Evolutionary conservation across 2,797 vertebrate species (phyloP).

Genomic region (Acrocephalus scirpaceus): DNA sequence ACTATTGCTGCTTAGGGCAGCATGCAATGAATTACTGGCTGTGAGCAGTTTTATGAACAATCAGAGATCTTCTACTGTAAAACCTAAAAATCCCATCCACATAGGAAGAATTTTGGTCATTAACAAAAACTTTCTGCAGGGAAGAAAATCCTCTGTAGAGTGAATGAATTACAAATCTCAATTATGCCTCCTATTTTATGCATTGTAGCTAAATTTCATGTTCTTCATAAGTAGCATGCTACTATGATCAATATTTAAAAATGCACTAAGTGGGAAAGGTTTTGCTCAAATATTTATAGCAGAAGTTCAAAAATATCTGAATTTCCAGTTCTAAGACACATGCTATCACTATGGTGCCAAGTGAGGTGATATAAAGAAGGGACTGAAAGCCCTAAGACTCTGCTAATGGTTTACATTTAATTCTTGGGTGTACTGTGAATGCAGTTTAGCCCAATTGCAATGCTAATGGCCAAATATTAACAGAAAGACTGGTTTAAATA

Average conservation of each 20-base stretch:
- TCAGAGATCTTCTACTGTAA: not conserved
- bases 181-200: not conserved
- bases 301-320: not conserved
- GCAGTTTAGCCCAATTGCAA: not conserved
- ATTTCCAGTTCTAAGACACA: not conserved
- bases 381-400: not conserved
- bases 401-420: not conserved
- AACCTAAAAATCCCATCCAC: not conserved
- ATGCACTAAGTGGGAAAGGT: not conserved
- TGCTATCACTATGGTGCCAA: not conserved
- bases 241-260: not conserved
- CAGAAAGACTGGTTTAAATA: not conserved
- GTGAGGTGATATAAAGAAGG: not conserved
- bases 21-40: not conserved
- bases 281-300: not conserved
- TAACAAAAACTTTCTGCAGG: not conserved
- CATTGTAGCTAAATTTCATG: not conserved
- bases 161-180: not conserved
- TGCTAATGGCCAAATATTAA: not conserved
- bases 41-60: not conserved
- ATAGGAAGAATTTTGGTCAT: not conserved
- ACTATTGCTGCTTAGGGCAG: not conserved
- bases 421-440: not conserved
- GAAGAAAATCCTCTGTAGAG: not conserved
- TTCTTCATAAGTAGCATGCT: not conserved